These are phyloP conservation scores for Chrysocyon brachyurus DNA, from an alignment of 2,797 vertebrate species.

Conservation along the genomic window DNA sequence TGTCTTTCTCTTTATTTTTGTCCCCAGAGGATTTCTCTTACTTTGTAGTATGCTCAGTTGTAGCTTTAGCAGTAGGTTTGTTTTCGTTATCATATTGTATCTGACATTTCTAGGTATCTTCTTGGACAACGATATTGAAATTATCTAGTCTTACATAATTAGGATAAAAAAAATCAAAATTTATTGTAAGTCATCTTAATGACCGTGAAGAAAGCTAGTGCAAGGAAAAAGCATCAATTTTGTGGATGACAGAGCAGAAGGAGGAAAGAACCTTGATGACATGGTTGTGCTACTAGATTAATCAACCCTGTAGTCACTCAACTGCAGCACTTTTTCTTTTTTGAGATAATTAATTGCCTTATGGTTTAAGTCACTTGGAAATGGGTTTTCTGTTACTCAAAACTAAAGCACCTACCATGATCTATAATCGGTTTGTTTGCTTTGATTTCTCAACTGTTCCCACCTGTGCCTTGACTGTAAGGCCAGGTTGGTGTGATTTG, in stretches of 20 bases:
- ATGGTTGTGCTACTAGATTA: not conserved
- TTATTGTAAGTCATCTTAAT: not conserved
- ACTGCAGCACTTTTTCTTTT: not conserved
- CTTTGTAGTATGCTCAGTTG: not conserved
- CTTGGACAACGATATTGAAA: not conserved
- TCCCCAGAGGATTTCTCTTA: not conserved
- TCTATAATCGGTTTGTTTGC: not conserved
- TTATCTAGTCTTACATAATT: not conserved
- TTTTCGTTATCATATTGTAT: not conserved
- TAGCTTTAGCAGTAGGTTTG: not conserved
- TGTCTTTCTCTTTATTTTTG: not conserved
- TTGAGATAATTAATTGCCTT: not conserved
- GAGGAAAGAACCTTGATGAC: not conserved
- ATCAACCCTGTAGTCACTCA: not conserved
- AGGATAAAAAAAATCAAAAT: slow-evolving; percentile 1
- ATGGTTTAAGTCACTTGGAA: not conserved
- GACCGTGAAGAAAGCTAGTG: not conserved
- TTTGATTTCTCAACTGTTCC: not conserved
- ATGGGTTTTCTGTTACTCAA: not conserved
- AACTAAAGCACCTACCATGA: not conserved
- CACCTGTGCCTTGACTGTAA: not conserved
- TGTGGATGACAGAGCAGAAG: not conserved
- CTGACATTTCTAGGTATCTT: not conserved
- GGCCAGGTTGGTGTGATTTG: not conserved
- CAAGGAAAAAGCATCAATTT: not conserved